Conservation (phyloP, 2,113 vertebrate species). For the Camelus dromedarius region DNA sequence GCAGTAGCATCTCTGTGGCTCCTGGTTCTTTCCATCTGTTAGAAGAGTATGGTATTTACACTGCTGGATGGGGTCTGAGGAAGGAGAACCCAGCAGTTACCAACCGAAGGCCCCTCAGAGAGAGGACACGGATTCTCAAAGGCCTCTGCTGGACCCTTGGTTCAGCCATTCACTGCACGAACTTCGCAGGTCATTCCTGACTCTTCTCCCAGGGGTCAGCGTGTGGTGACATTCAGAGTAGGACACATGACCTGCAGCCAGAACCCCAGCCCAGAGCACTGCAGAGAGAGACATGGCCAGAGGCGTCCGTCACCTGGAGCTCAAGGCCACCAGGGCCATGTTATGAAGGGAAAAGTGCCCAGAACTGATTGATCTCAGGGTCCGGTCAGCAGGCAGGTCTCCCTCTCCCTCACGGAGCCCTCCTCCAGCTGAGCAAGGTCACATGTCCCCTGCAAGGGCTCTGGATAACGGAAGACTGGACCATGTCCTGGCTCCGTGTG, state of each 20-base stretch:
- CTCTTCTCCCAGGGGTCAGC: background rate
- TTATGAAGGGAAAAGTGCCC: background rate
- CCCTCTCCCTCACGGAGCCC: no score
- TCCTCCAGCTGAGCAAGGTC: background rate
- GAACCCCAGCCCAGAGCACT: background rate
- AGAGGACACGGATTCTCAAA: background rate
- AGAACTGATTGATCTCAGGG: background rate
- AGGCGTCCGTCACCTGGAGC: background rate
- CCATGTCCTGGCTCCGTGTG: background rate
- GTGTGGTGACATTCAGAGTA: background rate
- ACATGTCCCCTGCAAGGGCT: background rate
- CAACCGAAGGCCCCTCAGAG: background rate
- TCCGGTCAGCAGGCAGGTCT: background rate
- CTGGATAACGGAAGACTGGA: background rate
- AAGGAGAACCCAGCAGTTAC: background rate
- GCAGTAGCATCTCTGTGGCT: no score
- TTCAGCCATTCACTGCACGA: background rate
- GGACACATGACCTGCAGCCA: background rate
- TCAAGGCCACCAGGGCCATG: no score
- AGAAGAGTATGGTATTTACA: background rate
- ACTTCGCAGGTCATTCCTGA: background rate
- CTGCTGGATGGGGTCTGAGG: background rate
- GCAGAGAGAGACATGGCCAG: background rate
- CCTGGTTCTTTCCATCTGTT: background rate
- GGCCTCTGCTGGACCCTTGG: accelerated